Evolutionary conservation across 37 sponge, comb jelly and placozoan genomes (phyloP), one percentile per base, ranked within the genome.

Genomic region (Axinella damicornis): DNA sequence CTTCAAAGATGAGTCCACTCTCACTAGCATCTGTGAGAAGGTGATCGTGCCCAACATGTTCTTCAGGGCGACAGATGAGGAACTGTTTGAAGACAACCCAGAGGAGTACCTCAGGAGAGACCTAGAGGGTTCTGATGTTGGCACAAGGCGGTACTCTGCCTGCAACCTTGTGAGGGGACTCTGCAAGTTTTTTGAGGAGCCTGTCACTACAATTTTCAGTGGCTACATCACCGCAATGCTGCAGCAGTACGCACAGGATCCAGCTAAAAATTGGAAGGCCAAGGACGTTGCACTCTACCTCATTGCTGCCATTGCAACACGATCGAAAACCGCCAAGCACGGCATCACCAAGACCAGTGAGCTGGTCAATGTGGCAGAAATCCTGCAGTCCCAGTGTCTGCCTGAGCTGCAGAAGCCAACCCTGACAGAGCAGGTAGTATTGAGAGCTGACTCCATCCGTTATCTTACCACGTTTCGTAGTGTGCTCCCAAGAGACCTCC

Each of bases 81-180:
- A 99, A 59, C 80, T 94, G 64, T 99, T 99, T 82, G 99, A 97
- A 74, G 96, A 97, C 71, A 97, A 99, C 67, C 91, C 99, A 0
- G 98, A 97, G 83, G 98, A 99, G 78, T 99, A 99, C 76, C 80
- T 99, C 30, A 82, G 97, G 38, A 74, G 91, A 37, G 99, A 99
- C 56, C 83, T 99, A 28, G 99, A 99, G 67, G 99, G 96, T 33
- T 92, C 94, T 16, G 99, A 99, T 54, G 78, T 97, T 36, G 99
- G 97, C 31, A 99, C 99, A 2, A 82, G 99, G n/a, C 82, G 99
- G 18, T 88, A 94, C 57, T 95, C 99, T 13, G 97, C 99, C 18
- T 92, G 98, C 68, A 95, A 95, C 77, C 85, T 99, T 20, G 94
- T 99, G 28, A 92, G 94, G 6, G 85, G 88, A 16, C 85, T 99